A percentile compares a stretch with the other conserved stretches of the same genome.
phyloP scores from a whole-genome alignment of 1,140 invertebrate species.

The Dendrolimus punctatus region DNA sequence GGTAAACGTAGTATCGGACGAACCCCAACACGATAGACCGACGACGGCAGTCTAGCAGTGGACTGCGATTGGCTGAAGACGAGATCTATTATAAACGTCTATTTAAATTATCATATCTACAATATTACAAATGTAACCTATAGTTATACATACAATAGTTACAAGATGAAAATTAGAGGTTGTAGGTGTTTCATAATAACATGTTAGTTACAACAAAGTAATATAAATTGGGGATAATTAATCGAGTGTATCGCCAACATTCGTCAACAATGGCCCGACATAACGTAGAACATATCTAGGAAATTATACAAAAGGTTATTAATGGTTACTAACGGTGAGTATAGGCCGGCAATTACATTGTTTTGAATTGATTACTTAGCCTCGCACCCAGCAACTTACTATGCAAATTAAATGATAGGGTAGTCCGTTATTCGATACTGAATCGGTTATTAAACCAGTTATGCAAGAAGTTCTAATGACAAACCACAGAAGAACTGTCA shows the following conservation, averaged over 20 bases:
- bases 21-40: no score
- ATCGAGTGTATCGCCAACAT: constrained; percentile 11
- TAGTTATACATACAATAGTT: no score
- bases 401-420: constrained; percentile 19
- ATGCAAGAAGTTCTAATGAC: constrained; percentile 3
- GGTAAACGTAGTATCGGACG: no score
- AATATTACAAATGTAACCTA: no score
- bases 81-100: no score
- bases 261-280: constrained; percentile 17
- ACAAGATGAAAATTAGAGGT: no score
- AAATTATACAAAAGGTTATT: constrained; percentile 19
- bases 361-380: constrained; percentile 15
- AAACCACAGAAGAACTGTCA: neutral
- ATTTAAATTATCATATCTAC: no score
- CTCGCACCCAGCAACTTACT: constrained; percentile 9
- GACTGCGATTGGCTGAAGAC: no score
- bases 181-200: no score
- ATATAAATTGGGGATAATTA: neutral
- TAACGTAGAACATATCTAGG: constrained; percentile 19
- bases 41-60: no score
- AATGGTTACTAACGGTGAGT: neutral
- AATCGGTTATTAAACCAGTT: constrained; percentile 9
- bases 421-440: constrained; percentile 15
- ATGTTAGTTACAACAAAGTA: no score
- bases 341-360: constrained; percentile 8